phyloP scores from a whole-genome alignment of 2,888 invertebrate genomes.

The Gortyna flavago region DNA sequence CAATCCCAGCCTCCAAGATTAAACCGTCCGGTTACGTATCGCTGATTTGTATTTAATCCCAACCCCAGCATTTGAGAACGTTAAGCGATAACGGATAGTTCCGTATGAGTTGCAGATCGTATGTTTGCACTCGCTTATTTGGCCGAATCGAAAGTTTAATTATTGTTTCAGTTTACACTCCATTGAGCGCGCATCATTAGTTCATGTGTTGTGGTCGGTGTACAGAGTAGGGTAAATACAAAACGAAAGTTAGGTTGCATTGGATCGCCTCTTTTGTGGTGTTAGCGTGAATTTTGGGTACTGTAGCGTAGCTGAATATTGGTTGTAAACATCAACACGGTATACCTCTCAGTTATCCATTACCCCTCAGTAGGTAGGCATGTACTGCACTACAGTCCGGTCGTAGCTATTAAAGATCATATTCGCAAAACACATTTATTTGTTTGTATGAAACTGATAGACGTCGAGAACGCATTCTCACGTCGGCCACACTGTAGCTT shows the following conservation, averaged over 20 bases:
- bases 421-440: background rate
- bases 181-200: constrained; percentile 55
- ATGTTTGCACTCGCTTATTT: constrained; percentile 47
- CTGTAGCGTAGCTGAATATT: background rate
- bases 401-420: background rate
- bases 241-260: constrained; percentile 34
- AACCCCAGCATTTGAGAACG: constrained; percentile 55
- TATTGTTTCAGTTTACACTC: constrained; percentile 72
- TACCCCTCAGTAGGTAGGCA: too few relatives aligned
- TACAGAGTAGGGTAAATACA: constrained; percentile 11
- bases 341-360: background rate
- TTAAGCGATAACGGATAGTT: constrained; percentile 62
- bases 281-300: background rate
- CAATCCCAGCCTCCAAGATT: constrained; percentile 35
- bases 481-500: too few relatives aligned
- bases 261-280: background rate
- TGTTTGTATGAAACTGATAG: background rate
- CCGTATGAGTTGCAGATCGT: constrained; percentile 52
- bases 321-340: background rate
- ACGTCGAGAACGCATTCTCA: background rate
- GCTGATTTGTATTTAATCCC: constrained; percentile 67
- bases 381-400: too few relatives aligned
- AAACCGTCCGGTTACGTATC: constrained; percentile 45
- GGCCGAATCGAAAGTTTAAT: constrained; percentile 65
- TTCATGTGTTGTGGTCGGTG: constrained; percentile 35